phyloP scores from a whole-genome alignment of 2,888 invertebrate species.

The Yponomeuta cagnagella region DNA sequence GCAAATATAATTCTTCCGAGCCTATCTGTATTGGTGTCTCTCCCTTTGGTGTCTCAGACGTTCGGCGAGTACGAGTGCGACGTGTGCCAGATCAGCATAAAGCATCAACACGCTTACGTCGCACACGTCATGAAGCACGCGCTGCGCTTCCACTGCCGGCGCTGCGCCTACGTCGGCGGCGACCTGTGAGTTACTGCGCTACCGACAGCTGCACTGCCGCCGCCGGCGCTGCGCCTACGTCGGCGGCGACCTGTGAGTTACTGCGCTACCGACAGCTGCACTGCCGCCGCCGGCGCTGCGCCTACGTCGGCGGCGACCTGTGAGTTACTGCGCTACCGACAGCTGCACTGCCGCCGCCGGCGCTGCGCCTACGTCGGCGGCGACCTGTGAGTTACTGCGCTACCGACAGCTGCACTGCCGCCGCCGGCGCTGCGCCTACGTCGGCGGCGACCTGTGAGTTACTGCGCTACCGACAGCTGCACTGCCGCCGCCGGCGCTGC shows the following conservation, averaged over 20 bases:
- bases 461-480: too few relatives aligned
- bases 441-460: background rate
- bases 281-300: too few relatives aligned
- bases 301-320: background rate
- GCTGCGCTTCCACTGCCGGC: background rate
- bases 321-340: too few relatives aligned
- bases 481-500: too few relatives aligned
- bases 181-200: background rate
- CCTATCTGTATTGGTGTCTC: too few relatives aligned
- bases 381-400: background rate
- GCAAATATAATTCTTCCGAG: too few relatives aligned
- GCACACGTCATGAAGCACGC: background rate
- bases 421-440: background rate
- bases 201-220: too few relatives aligned
- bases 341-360: too few relatives aligned
- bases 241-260: background rate
- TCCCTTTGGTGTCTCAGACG: background rate
- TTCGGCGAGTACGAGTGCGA: background rate
- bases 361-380: too few relatives aligned
- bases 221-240: too few relatives aligned
- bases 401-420: background rate
- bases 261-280: too few relatives aligned
- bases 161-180: background rate
- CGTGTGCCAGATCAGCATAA: background rate
- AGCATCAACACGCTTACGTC: background rate